Base-by-base conservation (phyloP, 2,888 invertebrate genomes). In the Drosophila macrospina region DNA sequence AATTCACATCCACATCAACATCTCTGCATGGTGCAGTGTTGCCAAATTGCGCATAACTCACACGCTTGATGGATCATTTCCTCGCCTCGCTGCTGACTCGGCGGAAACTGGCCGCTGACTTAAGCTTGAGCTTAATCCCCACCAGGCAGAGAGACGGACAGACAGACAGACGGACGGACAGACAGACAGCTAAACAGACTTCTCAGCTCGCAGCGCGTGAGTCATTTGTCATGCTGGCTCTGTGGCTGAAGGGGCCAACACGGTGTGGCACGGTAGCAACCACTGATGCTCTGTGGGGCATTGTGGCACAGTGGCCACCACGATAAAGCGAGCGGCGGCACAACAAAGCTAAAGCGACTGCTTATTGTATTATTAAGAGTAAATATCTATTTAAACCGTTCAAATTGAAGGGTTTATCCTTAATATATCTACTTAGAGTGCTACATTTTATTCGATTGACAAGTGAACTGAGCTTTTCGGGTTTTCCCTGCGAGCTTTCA, bases 11-110 rank as follows among this genome's bases (percentile, higher is more conserved):
- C 20, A 11, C 6, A 4, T 32, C 10, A 7, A 20, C 32, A 34
- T 5, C 32, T 20, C 24, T 24, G 36, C 47, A 32, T 20, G 32
- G 15, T 11, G 50, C 16, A 28, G 20, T n/a, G 67, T 80, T 80
- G 69, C 81, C 78, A 74, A 76, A 81, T 71, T 75, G 65, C 65
- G 48, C 75, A 73, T 84, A 83, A 76, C 63, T 83, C 85, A 84
- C 73, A 71, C 64, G 55, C 69, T 69, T 83, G 82, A 83, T 76
- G 85, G 81, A 86, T 83, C 81, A 81, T 78, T 86, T 82, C 82
- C 84, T 86, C 68, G 81, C 64, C 84, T 56, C 66, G 54, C 65
- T 39, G 60, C 50, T 59, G 24, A n/a, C 50, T 20, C 50, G 54
- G 47, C 82, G 83, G 82, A 82, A 86, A 80, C 86, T 48, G 32